Evolutionary conservation across 2,797 vertebrate genomes (phyloP), one percentile per base, ranked within the genome.

Genomic region (Hydrocynus forskahlii): DNA sequence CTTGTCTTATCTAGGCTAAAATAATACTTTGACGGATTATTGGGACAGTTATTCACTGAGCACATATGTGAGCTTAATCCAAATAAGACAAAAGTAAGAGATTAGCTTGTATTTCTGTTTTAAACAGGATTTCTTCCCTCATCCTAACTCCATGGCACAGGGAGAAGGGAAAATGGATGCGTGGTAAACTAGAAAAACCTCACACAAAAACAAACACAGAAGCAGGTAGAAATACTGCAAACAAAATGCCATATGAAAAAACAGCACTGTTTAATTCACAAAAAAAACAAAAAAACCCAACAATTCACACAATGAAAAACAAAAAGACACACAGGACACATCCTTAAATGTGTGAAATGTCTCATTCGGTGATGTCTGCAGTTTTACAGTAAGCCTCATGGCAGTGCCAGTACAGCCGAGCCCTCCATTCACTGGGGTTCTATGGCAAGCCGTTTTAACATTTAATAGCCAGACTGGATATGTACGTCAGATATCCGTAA

Each of bases 171-270:
- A 48, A 21, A 82, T 50, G 25, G 78, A 80, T 78, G 71, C 69
- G 77, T 59, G 45, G 23, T 38, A 48, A 68, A 57, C 54, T n/a
- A n/a, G n/a, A n/a, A 63, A 66, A 78, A 80, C 16, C 67, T 69
- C 64, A 82, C 38, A 84, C 43, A 69, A 21, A 63, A 63, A 81
- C 29, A 80, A 19, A 57, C 25, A 62, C 43, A 2, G 40, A 16
- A 38, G 63, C 64, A 72, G 69, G 35, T 75, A 80, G 67, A 79
- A 83, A 85, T 40, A 82, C 59, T 89, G 88, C 89, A 86, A 87
- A 84, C 86, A 85, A 76, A 83, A 79, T 71, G 82, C 57, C 43
- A 25, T 52, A 87, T 83, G 79, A 75, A 88, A 86, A 87, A 87
- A 84, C 76, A 76, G 76, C 76, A 69, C 73, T 76, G 63, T 85